phyloP scores from a whole-genome alignment of 1,140 invertebrate species.

The Drosophila lacertosa region DNA sequence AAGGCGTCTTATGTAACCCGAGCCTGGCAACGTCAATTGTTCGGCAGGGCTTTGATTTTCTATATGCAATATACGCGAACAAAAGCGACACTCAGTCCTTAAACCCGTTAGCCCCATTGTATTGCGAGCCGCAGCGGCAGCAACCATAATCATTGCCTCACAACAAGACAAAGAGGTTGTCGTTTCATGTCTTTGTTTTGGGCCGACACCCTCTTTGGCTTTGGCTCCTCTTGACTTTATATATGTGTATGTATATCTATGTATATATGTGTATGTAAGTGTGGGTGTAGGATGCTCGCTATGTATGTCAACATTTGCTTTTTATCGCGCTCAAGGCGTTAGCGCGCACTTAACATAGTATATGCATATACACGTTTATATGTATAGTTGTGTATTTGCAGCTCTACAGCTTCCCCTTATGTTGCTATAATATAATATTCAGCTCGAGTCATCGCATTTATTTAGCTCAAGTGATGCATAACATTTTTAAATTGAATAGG shows the following conservation, averaged over 20 bases:
- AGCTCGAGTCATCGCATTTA: constrained; percentile 26
- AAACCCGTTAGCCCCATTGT: constrained; percentile 37
- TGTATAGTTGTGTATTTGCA: constrained; percentile 3
- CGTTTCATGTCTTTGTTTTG: constrained; percentile 61
- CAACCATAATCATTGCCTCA: constrained; percentile 61
- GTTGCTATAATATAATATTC: constrained; percentile 23
- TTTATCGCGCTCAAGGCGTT: constrained; percentile 71
- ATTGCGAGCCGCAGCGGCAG: constrained; percentile 6
- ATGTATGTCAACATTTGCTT: constrained; percentile 65
- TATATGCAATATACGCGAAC: constrained; percentile 50
- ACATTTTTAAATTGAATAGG: constrained; percentile 21
- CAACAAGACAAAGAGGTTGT: constrained; percentile 33
- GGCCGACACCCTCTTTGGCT: constrained; percentile 42
- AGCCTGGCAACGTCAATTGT: constrained; percentile 68
- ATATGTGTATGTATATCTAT: constrained; percentile 10
- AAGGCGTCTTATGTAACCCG: constrained; percentile 68
- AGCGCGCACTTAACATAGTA: constrained; percentile 63
- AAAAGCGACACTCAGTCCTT: constrained; percentile 47
- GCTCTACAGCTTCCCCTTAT: constrained; percentile 19
- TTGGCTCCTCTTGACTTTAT: constrained; percentile 69
- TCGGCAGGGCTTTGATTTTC: constrained; percentile 24
- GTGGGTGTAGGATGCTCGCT: constrained; percentile 19
- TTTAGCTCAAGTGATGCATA: constrained; percentile 22
- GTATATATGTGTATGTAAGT: constrained; percentile 10
- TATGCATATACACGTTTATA: constrained; percentile 3